Conservation (phyloP, 2,113 vertebrate genomes). For the Athene noctua region DNA sequence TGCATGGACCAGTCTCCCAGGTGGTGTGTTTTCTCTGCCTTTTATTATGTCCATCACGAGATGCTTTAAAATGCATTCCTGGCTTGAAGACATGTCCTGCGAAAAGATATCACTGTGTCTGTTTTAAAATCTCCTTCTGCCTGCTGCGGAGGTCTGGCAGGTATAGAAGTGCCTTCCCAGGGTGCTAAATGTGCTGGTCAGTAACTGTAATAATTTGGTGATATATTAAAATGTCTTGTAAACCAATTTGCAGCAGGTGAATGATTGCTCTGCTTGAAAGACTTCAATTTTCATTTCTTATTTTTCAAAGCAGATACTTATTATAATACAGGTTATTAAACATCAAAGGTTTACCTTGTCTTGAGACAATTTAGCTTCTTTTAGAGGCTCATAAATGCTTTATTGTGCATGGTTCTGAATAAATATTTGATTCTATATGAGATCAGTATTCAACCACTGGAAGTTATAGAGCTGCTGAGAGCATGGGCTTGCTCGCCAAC, state of each 20-base stretch:
- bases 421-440: not conserved
- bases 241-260: constrained; percentile 58
- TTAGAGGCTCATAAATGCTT: constrained; percentile 63
- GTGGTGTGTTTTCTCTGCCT: not conserved
- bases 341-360: constrained; percentile 60
- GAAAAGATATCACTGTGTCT: not conserved
- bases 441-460: not conserved
- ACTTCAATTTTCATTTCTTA: not conserved
- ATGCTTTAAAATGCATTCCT: not conserved
- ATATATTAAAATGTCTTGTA: constrained; percentile 25
- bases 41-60: not conserved
- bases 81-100: not conserved
- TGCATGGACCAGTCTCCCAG: not conserved
- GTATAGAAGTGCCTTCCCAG: not conserved
- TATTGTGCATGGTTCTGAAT: constrained; percentile 51
- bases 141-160: not conserved
- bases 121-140: not conserved
- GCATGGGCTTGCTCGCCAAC: not conserved
- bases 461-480: not conserved
- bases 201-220: not conserved
- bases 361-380: constrained; percentile 59
- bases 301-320: constrained; percentile 33
- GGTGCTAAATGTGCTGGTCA: not conserved
- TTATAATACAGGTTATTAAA: constrained; percentile 66
- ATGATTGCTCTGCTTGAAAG: constrained; percentile 9